phyloP scores from a whole-genome alignment of 2,797 vertebrate genomes.

The Brachyrhaphis roseni region DNA sequence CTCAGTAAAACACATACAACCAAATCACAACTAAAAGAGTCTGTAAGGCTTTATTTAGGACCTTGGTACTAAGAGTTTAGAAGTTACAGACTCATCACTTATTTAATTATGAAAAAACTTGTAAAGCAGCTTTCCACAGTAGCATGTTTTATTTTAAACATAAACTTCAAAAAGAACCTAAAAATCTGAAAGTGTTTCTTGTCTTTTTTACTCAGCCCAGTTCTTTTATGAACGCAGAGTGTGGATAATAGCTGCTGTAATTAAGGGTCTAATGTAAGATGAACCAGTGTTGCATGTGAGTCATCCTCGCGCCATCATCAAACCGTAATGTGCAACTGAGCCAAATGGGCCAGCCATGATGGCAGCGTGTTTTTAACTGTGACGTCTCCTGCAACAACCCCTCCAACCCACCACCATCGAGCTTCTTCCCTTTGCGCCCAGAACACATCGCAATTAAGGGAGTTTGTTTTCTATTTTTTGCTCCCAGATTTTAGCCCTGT shows the following conservation, averaged over 20 bases:
- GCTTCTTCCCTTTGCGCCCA: constrained; percentile 55
- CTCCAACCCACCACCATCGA: constrained; percentile 43
- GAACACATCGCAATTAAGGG: constrained; percentile 79
- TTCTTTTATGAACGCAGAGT: constrained; percentile 51
- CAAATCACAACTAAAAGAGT: background rate
- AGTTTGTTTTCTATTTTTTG: constrained; percentile 72
- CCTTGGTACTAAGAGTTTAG: background rate
- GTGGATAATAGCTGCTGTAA: constrained; percentile 55
- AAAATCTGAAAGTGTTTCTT: background rate
- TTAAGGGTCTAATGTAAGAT: constrained; percentile 64
- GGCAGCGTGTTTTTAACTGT: constrained; percentile 68
- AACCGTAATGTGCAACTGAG: constrained; percentile 63
- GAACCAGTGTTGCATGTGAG: constrained; percentile 69
- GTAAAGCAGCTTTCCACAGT: background rate
- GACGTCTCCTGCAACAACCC: constrained; percentile 59
- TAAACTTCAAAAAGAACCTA: background rate
- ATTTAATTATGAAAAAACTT: background rate
- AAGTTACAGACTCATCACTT: background rate
- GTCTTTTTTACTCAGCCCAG: constrained; percentile 30
- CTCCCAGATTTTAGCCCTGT: constrained; percentile 47
- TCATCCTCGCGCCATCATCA: constrained; percentile 71
- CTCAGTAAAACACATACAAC: background rate
- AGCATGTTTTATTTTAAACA: background rate
- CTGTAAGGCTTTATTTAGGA: background rate
- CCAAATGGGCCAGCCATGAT: constrained; percentile 64